Evolutionary conservation across 2,797 vertebrate species (phyloP).

Genomic region (Acanthopagrus latus): DNA sequence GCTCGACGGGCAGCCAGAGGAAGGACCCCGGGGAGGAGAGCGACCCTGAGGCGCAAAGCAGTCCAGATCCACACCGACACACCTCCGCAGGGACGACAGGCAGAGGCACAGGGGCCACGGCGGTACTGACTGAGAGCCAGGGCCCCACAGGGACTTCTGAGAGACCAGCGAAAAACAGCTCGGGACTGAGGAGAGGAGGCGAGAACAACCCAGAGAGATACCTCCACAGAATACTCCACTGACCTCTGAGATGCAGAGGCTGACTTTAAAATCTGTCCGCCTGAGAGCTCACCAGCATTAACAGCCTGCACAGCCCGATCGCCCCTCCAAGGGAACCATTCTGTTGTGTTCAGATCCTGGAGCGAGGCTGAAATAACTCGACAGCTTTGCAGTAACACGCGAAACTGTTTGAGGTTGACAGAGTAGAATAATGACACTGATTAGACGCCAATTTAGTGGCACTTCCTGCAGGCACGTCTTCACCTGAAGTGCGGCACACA

Average conservation of each 20-base stretch:
- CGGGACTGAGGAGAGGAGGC: slow-evolving; percentile 66
- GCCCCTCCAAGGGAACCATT: not conserved
- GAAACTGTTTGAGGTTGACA: slow-evolving; percentile 6
- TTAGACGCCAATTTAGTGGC: not conserved
- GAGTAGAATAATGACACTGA: slow-evolving; percentile 1
- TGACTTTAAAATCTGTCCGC: not conserved
- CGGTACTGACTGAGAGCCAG: slow-evolving; percentile 31
- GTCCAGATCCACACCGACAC: slow-evolving; percentile 46
- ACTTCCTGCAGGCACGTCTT: slow-evolving; percentile 5
- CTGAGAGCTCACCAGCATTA: not conserved
- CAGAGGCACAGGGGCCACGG: slow-evolving; percentile 29
- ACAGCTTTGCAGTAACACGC: not conserved
- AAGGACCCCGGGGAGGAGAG: slow-evolving; percentile 54
- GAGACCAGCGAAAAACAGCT: slow-evolving; percentile 46
- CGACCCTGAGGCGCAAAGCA: slow-evolving; percentile 49
- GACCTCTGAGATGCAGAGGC: slow-evolving; percentile 6
- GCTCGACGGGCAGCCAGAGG: slow-evolving; percentile 35
- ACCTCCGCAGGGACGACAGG: slow-evolving; percentile 24
- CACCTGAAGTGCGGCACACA: not conserved
- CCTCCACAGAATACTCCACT: slow-evolving; percentile 81
- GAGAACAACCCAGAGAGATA: slow-evolving; percentile 78
- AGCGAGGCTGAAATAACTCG: not conserved
- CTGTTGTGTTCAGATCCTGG: not conserved
- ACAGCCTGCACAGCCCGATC: not conserved
- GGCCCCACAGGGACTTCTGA: slow-evolving; percentile 45